Percentiles rank a stretch among this genome's conserved stretches.
phyloP scores from a whole-genome alignment of 2,797 vertebrate species.

The Onychomys torridus region DNA sequence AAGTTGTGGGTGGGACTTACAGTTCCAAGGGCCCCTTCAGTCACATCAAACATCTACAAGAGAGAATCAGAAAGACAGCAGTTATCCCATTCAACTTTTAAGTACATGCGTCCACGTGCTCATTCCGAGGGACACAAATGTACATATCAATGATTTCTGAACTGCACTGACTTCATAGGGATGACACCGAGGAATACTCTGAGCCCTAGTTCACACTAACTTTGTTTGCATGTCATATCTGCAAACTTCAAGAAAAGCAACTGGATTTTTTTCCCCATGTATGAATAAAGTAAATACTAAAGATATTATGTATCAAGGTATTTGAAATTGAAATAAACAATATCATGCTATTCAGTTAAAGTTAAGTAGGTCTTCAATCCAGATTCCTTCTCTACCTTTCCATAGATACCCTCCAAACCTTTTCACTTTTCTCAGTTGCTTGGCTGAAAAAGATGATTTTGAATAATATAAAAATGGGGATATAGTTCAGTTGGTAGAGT shows the following conservation, averaged over 20 bases:
- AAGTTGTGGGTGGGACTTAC: slow-evolving; percentile 96
- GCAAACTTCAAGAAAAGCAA: slow-evolving; percentile 18
- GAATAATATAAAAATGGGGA: neutral
- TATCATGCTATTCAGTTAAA: neutral
- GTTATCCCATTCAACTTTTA: neutral
- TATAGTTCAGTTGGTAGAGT: neutral
- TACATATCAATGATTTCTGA: neutral
- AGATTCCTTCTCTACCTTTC: neutral
- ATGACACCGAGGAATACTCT: neutral
- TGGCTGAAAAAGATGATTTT: neutral
- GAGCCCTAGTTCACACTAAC: neutral
- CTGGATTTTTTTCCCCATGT: neutral
- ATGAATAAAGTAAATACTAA: neutral
- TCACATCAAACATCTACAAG: slow-evolving; percentile 96
- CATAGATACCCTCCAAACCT: neutral
- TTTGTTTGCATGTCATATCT: neutral
- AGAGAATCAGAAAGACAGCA: slow-evolving; percentile 61
- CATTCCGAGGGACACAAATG: neutral
- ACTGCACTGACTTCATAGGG: neutral
- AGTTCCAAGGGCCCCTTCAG: slow-evolving; percentile 94
- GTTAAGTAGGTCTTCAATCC: neutral
- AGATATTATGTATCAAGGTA: neutral
- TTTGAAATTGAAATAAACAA: slow-evolving; percentile 20
- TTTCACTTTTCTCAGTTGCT: neutral
- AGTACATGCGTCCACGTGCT: neutral